Percentiles rank a stretch among this genome's conserved stretches.
Evolutionary conservation across 2,113 vertebrate species (phyloP).

Genomic region (Shinisaurus crocodilurus): DNA sequence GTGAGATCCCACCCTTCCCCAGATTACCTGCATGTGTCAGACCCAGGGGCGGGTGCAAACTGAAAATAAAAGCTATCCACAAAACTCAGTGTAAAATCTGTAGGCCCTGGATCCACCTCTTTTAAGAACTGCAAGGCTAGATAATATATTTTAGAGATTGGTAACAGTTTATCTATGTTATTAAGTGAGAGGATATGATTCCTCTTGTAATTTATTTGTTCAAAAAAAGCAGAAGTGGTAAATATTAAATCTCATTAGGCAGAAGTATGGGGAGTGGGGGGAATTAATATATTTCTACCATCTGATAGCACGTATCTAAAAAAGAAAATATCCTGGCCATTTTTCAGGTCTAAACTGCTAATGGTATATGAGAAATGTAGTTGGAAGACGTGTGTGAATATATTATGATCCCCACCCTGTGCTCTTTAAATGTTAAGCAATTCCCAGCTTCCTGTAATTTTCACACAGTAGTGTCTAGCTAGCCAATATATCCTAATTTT

Average conservation of each 20-base stretch:
- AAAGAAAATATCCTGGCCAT: background rate
- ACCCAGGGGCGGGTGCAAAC: background rate
- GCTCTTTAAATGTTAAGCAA: background rate
- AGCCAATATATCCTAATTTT: background rate
- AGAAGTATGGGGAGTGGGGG: background rate
- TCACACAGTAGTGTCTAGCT: background rate
- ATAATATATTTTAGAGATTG: conserved; percentile 25
- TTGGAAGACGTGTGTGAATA: background rate
- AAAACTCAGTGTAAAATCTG: background rate
- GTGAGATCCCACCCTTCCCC: too few species aligned
- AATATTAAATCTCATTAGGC: fast-evolving
- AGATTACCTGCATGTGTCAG: background rate
- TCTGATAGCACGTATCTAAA: fast-evolving
- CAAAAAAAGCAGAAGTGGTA: background rate
- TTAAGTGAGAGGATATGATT: conserved; percentile 29
- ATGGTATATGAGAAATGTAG: background rate
- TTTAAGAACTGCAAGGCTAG: conserved; percentile 1
- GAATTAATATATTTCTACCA: background rate
- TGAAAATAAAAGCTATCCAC: background rate
- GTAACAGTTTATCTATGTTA: background rate
- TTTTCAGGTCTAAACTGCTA: background rate
- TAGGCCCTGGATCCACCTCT: background rate
- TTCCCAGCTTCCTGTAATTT: background rate
- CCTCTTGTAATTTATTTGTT: conserved; percentile 11
- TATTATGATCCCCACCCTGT: background rate